These are phyloP conservation scores for Thripadectes ignobilis DNA, from an alignment of 2,797 vertebrate species.

Conservation along the genomic window DNA sequence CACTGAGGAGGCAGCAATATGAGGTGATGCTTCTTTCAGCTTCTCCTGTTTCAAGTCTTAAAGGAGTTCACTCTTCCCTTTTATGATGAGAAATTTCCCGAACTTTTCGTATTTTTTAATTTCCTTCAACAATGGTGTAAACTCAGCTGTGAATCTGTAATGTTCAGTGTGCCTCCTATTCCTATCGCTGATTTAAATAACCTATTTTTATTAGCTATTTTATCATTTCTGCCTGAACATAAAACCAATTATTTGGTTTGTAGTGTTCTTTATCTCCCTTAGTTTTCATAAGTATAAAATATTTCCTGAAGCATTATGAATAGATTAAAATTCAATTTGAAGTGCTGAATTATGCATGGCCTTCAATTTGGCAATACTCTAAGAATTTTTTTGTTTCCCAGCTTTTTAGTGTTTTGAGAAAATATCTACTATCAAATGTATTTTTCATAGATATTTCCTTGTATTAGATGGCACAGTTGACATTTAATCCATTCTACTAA, in stretches of 20 bases:
- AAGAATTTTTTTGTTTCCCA: constrained; percentile 27
- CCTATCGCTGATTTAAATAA: background rate
- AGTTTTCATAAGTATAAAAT: constrained; percentile 58
- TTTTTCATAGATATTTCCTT: constrained; percentile 50
- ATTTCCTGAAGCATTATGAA: constrained; percentile 62
- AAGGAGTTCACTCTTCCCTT: background rate
- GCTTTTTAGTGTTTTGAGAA: background rate
- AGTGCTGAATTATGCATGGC: constrained; percentile 67
- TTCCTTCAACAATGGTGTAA: background rate
- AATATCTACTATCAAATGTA: constrained; percentile 16
- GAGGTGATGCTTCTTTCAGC: background rate
- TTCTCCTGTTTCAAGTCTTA: background rate
- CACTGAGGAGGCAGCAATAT: background rate
- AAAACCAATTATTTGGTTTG: constrained; percentile 47
- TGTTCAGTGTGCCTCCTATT: background rate
- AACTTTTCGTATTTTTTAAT: background rate
- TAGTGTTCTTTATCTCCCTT: constrained; percentile 46
- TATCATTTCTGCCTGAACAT: background rate
- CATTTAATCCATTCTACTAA: background rate
- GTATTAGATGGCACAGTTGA: constrained; percentile 8
- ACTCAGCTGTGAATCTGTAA: background rate
- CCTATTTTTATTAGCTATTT: background rate
- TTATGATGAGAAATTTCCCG: background rate
- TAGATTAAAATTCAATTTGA: constrained; percentile 65
- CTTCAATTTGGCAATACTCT: constrained; percentile 55